Evolutionary conservation across 2,888 invertebrate species (phyloP), one percentile per base, ranked within the genome.

Genomic region (Cheilosia impressa): DNA sequence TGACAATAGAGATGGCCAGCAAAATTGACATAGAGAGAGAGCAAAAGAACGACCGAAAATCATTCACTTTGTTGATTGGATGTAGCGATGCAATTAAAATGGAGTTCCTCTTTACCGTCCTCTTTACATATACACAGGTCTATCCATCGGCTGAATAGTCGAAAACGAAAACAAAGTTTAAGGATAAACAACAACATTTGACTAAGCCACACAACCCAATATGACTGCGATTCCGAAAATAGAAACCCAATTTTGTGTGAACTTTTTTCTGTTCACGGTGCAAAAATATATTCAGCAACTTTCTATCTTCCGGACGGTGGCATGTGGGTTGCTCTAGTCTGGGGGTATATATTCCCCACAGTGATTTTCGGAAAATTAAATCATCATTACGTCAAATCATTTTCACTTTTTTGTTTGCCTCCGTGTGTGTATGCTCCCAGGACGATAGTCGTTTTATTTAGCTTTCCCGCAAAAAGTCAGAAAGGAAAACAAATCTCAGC

Each of bases 341-440:
- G 10, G 31, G 52, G 24, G 53, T 22, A 22, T 34, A n/a, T 62
- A 85, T 76, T 85, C 85, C 85, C 85, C 50, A 72, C 76, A 85
- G 85, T 85, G 76, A 85, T 85, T 85, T 85, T 81, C 45, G 62
- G 76, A 76, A 81, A 85, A 85, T 85, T 85, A 85, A 85, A 85
- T 85, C 85, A 85, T 85, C 85, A 85, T 85, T 85, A 85, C 85
- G 85, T 85, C 85, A 85, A 85, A 85, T 85, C 85, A 81, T 85
- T 85, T 85, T 85, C 85, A 72, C 81, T 80, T 85, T 84, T 79
- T 62, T 69, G 65, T 76, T 73, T 66, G 76, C 60, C 24, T 68
- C 57, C 57, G 75, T 63, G 63, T 63, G 63, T 38, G 3, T 71
- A 69, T 68, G 34, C 60, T 53, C 24, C 22, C 22, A 19, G 62